These are phyloP conservation scores for Synodontis membranacea DNA, from an alignment of 2,113 vertebrate genomes.

Conservation along the genomic window DNA sequence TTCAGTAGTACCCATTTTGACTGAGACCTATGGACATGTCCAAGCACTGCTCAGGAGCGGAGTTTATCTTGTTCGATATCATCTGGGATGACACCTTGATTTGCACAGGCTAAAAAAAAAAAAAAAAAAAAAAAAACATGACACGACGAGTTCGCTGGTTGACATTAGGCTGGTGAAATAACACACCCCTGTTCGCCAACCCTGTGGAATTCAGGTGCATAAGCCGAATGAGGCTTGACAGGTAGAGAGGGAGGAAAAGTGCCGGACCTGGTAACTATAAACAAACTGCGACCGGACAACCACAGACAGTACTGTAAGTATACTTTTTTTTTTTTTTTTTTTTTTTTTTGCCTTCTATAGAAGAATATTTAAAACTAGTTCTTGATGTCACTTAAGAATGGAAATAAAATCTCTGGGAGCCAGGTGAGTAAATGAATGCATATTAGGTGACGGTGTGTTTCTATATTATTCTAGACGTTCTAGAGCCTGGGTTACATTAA, in stretches of 20 bases:
- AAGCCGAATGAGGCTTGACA: neutral
- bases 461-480: neutral
- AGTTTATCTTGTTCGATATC: constrained; percentile 23
- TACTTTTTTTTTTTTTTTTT: too few species aligned
- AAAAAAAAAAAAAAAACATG: constrained; percentile 20
- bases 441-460: neutral
- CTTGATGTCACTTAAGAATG: neutral
- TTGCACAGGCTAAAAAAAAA: constrained; percentile 3
- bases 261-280: neutral
- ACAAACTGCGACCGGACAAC: neutral
- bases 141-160: neutral
- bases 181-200: constrained; percentile 27
- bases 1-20: constrained; percentile 13
- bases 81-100: neutral
- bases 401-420: neutral
- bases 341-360: too few species aligned
- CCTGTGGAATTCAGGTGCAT: constrained; percentile 32
- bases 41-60: constrained; percentile 11
- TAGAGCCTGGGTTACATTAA: neutral
- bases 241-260: constrained; percentile 1
- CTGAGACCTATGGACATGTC: constrained; percentile 25
- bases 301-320: constrained; percentile 44
- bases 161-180: constrained; percentile 40
- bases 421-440: neutral
- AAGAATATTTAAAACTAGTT: neutral